These are phyloP conservation scores for Gnathonemus longibarbis DNA, from an alignment of 2,113 vertebrate genomes.

Conservation along the genomic window DNA sequence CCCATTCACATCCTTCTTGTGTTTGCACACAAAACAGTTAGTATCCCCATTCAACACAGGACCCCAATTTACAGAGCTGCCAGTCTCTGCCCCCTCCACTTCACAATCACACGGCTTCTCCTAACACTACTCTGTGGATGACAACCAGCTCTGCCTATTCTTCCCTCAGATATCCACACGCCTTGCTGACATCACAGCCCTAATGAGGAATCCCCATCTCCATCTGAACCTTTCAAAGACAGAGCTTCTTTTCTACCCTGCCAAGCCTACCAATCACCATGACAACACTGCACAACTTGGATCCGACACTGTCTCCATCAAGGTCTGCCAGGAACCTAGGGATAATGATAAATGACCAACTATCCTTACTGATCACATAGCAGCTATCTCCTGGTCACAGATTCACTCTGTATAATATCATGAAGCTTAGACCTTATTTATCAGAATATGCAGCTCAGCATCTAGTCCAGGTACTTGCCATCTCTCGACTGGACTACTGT, in stretches of 20 bases:
- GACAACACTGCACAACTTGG: background rate
- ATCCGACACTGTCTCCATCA: background rate
- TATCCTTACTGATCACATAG: background rate
- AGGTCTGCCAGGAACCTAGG: constrained; percentile 1
- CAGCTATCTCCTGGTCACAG: background rate
- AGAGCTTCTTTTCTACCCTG: background rate
- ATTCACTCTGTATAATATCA: background rate
- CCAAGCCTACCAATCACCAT: background rate
- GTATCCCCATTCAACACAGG: background rate
- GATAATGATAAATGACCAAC: background rate
- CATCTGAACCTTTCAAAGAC: background rate
- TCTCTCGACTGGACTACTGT: background rate
- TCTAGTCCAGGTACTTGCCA: background rate
- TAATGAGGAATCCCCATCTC: background rate
- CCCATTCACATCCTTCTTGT: background rate
- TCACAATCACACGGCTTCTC: background rate
- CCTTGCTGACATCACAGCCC: background rate
- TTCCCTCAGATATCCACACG: background rate
- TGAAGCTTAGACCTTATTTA: background rate
- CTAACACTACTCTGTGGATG: background rate
- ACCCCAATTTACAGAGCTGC: background rate
- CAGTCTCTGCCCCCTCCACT: background rate
- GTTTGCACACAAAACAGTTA: background rate
- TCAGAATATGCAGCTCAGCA: background rate
- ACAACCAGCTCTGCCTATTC: background rate